A percentile compares a stretch with the other conserved stretches of the same genome.
These are phyloP conservation scores for Ctenomys sociabilis DNA, from an alignment of 2,113 vertebrate genomes.

Conservation along the genomic window DNA sequence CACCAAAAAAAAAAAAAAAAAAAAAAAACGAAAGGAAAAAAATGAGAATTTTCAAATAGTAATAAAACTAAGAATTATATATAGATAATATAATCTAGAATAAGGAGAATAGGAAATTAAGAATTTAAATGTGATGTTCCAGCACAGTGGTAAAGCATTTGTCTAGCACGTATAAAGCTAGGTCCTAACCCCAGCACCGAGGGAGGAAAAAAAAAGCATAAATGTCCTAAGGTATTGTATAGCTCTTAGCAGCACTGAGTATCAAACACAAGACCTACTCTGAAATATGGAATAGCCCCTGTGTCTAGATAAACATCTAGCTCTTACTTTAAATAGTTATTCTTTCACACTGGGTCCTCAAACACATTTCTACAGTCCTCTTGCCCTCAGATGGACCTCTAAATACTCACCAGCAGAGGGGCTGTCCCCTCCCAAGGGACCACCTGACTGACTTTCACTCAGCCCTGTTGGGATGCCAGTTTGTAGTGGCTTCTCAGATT, in stretches of 20 bases:
- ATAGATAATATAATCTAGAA: not conserved
- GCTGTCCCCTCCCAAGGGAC: conserved; percentile 81
- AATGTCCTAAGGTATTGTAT: not conserved
- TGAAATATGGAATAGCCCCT: not conserved
- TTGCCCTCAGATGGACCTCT: not conserved
- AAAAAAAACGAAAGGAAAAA: not conserved
- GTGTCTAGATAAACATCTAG: not conserved
- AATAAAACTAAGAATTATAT: not conserved
- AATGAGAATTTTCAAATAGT: not conserved
- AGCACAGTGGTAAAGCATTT: not conserved
- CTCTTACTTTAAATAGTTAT: not conserved
- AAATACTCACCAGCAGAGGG: conserved; percentile 83
- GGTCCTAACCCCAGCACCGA: not conserved
- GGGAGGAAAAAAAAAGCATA: too few relatives aligned
- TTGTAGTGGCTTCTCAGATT: conserved; percentile 87
- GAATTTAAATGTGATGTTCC: not conserved
- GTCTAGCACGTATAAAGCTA: not conserved
- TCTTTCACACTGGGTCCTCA: not conserved
- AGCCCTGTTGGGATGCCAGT: conserved; percentile 79
- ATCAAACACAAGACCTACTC: not conserved
- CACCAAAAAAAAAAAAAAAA: not conserved
- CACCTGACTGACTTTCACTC: conserved; percentile 83
- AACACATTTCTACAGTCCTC: not conserved
- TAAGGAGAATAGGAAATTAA: conserved; percentile 20
- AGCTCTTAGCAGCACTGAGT: not conserved